Conservation (phyloP, 2,888 invertebrate genomes). For the Epinotia demarniana region DNA sequence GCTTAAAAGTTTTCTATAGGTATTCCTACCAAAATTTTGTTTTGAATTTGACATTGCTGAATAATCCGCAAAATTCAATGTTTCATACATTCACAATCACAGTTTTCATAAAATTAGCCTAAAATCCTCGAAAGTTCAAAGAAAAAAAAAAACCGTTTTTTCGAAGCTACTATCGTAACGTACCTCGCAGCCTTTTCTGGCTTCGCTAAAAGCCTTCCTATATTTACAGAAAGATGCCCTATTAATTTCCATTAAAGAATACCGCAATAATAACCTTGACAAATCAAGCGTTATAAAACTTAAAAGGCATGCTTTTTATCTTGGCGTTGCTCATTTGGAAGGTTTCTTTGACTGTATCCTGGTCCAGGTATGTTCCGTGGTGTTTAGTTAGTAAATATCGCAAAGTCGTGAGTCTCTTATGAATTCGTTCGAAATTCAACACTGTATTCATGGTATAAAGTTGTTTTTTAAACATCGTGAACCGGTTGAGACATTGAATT, state of each 20-base stretch:
- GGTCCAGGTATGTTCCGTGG: constrained; percentile 19
- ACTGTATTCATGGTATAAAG: background rate
- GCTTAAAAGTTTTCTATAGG: too few relatives aligned
- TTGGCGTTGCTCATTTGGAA: constrained; percentile 6
- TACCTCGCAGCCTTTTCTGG: background rate
- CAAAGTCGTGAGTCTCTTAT: background rate
- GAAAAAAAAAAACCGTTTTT: background rate
- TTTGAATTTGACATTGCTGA: too few relatives aligned
- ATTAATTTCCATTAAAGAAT: constrained; percentile 18
- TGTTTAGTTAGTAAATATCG: background rate
- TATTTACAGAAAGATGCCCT: constrained; percentile 16
- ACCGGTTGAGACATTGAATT: background rate
- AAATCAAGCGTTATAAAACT: background rate
- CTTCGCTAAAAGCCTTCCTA: background rate
- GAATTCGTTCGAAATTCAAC: background rate
- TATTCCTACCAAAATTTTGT: too few relatives aligned
- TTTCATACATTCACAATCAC: too few relatives aligned
- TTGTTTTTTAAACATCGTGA: background rate
- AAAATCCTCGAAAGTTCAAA: too few relatives aligned
- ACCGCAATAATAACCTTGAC: background rate
- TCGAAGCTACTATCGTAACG: background rate
- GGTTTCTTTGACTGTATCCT: constrained; percentile 19
- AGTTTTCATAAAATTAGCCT: too few relatives aligned
- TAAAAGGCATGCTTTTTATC: background rate
- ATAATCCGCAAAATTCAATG: too few relatives aligned